Percentiles rank a stretch among this genome's conserved stretches.
Evolutionary conservation across 1,140 invertebrate genomes (phyloP).

Genomic region (Cepaea nemoralis): DNA sequence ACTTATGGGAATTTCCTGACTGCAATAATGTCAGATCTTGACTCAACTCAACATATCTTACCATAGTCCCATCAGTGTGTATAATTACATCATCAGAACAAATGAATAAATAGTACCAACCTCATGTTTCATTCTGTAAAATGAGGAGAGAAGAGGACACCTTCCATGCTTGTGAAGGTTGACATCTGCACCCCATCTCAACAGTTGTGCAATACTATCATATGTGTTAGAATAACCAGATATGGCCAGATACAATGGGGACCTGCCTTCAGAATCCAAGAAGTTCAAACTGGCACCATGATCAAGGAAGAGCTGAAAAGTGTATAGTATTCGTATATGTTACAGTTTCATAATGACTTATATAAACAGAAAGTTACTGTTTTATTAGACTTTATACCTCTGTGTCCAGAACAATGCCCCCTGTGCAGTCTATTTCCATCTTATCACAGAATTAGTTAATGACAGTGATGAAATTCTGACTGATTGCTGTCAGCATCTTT

Average conservation of each 20-base stretch:
- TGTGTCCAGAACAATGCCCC: no score
- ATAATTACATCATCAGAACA: no score
- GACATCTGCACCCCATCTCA: slow-evolving; percentile 9
- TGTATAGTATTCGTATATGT: background rate
- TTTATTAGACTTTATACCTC: no score
- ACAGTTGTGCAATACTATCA: background rate
- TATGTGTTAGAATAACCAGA: background rate
- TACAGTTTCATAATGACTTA: background rate
- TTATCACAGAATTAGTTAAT: no score
- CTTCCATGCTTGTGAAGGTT: slow-evolving; percentile 25
- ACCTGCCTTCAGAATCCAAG: slow-evolving; percentile 20
- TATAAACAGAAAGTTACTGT: no score
- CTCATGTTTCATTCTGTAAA: slow-evolving; percentile 27
- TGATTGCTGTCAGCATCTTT: no score
- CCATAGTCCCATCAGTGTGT: no score
- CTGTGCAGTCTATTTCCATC: no score
- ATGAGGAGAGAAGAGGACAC: slow-evolving; percentile 23
- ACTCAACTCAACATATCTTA: no score
- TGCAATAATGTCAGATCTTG: no score
- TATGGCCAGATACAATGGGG: slow-evolving; percentile 15
- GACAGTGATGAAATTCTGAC: no score
- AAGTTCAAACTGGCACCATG: slow-evolving; percentile 28
- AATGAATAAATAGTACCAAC: slow-evolving; percentile 28
- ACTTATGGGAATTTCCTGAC: no score
- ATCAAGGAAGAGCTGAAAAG: slow-evolving; percentile 26